Percentiles rank a stretch among this genome's conserved stretches.
These are phyloP conservation scores for Selenia dentaria DNA, from an alignment of 2,888 invertebrate species.

Conservation along the genomic window DNA sequence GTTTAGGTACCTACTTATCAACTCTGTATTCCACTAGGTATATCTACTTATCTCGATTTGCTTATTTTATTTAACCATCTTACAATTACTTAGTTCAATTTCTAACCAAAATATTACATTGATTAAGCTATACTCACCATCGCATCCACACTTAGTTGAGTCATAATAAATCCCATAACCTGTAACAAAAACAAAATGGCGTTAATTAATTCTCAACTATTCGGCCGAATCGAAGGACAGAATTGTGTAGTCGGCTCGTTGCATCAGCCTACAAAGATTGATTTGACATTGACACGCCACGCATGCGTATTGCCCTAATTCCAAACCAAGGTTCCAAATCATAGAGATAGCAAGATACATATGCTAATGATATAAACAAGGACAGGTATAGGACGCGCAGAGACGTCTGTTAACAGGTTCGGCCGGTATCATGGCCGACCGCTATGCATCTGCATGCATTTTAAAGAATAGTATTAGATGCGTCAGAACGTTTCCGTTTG, in stretches of 20 bases:
- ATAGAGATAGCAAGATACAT: constrained; percentile 49
- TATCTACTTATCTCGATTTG: too few species aligned
- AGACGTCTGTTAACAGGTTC: constrained; percentile 50
- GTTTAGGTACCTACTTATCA: too few species aligned
- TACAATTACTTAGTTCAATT: too few species aligned
- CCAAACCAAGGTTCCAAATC: constrained; percentile 52
- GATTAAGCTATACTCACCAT: constrained; percentile 37
- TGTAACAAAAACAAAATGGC: constrained; percentile 49
- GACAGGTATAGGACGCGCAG: constrained; percentile 49
- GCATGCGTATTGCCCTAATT: constrained; percentile 83
- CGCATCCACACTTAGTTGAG: constrained; percentile 34
- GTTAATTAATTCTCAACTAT: constrained; percentile 42
- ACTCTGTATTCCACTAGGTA: too few species aligned
- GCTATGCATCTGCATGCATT: constrained; percentile 74
- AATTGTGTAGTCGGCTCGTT: constrained; percentile 53
- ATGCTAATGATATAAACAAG: constrained; percentile 42
- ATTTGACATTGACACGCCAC: constrained; percentile 81
- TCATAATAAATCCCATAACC: constrained; percentile 40
- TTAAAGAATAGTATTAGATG: constrained; percentile 49
- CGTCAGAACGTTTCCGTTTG: constrained; percentile 41
- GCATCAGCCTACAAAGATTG: constrained; percentile 82
- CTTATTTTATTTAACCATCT: too few species aligned
- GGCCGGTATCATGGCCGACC: constrained; percentile 72
- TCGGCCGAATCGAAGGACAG: constrained; percentile 38
- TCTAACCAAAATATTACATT: neutral